phyloP scores from a whole-genome alignment of 2,888 invertebrate genomes.

The Philereme transversata region DNA sequence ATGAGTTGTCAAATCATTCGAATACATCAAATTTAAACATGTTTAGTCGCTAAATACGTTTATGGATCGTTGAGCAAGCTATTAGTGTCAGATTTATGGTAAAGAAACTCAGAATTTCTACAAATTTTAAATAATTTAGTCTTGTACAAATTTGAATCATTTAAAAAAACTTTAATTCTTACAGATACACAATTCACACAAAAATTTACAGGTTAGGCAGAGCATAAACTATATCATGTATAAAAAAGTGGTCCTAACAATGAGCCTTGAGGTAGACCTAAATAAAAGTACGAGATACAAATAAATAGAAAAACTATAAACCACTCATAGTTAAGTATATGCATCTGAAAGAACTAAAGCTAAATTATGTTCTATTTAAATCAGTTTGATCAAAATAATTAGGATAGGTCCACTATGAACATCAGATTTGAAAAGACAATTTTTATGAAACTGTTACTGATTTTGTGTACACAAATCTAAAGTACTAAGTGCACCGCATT shows the following conservation, averaged over 20 bases:
- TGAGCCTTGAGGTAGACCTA: constrained; percentile 11
- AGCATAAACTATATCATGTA: not conserved
- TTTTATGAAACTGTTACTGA: constrained; percentile 4
- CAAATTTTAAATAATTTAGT: not conserved
- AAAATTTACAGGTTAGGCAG: not conserved
- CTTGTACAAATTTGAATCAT: not conserved
- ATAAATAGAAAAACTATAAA: no score
- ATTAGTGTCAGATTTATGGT: not conserved
- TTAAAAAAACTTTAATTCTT: constrained; percentile 9
- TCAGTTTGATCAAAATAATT: not conserved
- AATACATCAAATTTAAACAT: not conserved
- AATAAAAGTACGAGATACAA: no score
- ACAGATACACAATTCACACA: not conserved
- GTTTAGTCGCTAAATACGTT: not conserved
- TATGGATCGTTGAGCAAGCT: not conserved
- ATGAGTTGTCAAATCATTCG: no score
- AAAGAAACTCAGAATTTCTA: not conserved
- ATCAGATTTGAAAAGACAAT: constrained; percentile 8
- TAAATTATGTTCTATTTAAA: not conserved
- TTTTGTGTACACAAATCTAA: constrained; percentile 18
- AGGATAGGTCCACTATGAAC: constrained; percentile 2
- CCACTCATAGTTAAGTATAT: no score
- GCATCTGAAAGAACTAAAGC: no score
- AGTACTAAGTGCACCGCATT: constrained; percentile 10
- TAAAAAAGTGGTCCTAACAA: constrained; percentile 2